Conservation (phyloP, 2,113 vertebrate genomes). For the Nyctibius bracteatus region DNA sequence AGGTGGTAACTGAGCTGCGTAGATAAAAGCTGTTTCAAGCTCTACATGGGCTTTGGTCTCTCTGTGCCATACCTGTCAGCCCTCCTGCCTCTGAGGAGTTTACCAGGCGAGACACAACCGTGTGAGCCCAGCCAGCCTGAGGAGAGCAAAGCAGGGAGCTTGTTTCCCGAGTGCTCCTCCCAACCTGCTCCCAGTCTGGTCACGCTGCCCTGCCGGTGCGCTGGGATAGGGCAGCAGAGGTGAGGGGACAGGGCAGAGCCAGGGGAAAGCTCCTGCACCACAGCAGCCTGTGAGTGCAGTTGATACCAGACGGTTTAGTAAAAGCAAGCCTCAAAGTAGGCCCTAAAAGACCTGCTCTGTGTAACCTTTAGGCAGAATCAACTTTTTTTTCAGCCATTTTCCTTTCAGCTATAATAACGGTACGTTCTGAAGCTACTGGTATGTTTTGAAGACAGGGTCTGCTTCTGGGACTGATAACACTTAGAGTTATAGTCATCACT, state of each 20-base stretch:
- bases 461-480: too few relatives aligned
- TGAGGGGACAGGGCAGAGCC: fast-evolving
- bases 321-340: too few relatives aligned
- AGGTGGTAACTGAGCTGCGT: not conserved
- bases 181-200: fast-evolving
- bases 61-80: not conserved
- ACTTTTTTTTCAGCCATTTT: too few relatives aligned
- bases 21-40: not conserved
- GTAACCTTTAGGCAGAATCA: too few relatives aligned
- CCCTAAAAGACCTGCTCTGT: too few relatives aligned
- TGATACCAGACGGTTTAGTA: too few relatives aligned
- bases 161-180: not conserved
- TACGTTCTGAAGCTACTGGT: too few relatives aligned
- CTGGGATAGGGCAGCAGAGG: not conserved
- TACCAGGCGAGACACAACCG: fast-evolving
- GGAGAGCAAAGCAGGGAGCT: not conserved
- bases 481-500: too few relatives aligned
- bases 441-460: too few relatives aligned
- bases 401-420: too few relatives aligned
- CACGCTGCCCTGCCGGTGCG: fast-evolving
- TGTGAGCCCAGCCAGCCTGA: fast-evolving
- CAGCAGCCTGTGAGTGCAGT: not conserved
- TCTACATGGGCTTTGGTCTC: not conserved
- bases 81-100: not conserved
- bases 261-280: not conserved